These are phyloP conservation scores for Strigops habroptila DNA, from an alignment of 2,113 vertebrate genomes.

Conservation along the genomic window DNA sequence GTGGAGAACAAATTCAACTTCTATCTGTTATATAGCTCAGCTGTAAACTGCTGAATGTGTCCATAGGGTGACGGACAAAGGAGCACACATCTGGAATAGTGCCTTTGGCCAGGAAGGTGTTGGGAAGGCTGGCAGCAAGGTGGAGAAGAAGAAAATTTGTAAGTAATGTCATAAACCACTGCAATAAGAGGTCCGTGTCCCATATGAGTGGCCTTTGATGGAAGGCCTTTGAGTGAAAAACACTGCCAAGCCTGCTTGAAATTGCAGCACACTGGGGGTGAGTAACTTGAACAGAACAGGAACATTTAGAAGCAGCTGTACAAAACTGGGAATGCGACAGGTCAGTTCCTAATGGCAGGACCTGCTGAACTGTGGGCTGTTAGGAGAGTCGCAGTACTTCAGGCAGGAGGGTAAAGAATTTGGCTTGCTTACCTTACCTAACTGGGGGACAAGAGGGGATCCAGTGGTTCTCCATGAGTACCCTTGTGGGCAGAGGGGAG, in stretches of 20 bases:
- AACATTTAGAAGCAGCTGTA: neutral
- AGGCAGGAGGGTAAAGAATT: neutral
- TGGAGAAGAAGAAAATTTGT: neutral
- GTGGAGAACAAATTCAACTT: neutral
- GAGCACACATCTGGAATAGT: neutral
- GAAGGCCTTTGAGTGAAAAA: neutral
- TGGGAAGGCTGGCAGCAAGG: neutral
- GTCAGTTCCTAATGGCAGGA: neutral
- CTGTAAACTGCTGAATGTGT: neutral
- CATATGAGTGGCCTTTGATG: neutral
- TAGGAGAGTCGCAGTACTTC: neutral
- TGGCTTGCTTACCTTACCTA: neutral
- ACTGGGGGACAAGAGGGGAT: too few relatives aligned
- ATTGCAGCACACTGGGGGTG: rapidly evolving
- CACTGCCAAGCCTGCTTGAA: neutral
- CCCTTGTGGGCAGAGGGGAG: neutral
- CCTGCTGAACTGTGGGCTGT: neutral
- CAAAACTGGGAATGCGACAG: neutral
- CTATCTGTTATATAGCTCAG: neutral
- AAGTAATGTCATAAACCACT: neutral
- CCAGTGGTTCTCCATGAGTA: neutral
- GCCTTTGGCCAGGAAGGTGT: neutral
- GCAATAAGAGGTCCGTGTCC: neutral
- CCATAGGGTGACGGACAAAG: neutral
- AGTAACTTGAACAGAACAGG: neutral